Conservation (phyloP, 2,797 vertebrate species). For the Danio jaintianensis region DNA sequence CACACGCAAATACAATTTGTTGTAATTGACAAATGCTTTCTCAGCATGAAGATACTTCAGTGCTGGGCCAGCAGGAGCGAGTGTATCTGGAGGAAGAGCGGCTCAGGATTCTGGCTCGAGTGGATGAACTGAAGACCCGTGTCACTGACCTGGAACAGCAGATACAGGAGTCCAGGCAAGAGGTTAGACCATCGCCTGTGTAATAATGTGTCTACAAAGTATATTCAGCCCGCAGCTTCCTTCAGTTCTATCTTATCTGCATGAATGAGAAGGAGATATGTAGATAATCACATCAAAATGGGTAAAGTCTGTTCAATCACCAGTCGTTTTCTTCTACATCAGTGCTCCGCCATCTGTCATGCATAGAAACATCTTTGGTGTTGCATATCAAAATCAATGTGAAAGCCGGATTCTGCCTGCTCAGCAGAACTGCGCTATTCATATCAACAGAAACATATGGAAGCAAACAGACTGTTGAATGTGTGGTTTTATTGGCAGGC, state of each 20-base stretch:
- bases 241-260: background rate
- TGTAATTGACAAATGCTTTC: background rate
- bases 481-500: constrained; percentile 76
- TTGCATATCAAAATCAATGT: constrained; percentile 44
- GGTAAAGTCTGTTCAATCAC: constrained; percentile 23
- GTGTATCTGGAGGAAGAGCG: constrained; percentile 87
- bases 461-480: constrained; percentile 38
- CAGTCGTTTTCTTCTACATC: constrained; percentile 7
- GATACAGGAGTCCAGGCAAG: constrained; percentile 90
- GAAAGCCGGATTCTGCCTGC: constrained; percentile 31
- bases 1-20: background rate
- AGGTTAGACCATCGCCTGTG: constrained; percentile 74
- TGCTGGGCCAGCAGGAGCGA: constrained; percentile 75
- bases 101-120: constrained; percentile 74
- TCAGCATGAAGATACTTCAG: constrained; percentile 85
- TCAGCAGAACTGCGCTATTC: constrained; percentile 37
- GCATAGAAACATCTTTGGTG: constrained; percentile 20
- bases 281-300: constrained; percentile 16
- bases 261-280: constrained; percentile 5
- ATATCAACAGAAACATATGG: constrained; percentile 35
- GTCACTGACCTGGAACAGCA: constrained; percentile 94
- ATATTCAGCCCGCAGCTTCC: background rate
- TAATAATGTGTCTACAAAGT: background rate
- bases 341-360: constrained; percentile 35
- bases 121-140: constrained; percentile 87